Base-by-base conservation (phyloP, 2,113 vertebrate genomes). In the Megaptera novaeangliae region DNA sequence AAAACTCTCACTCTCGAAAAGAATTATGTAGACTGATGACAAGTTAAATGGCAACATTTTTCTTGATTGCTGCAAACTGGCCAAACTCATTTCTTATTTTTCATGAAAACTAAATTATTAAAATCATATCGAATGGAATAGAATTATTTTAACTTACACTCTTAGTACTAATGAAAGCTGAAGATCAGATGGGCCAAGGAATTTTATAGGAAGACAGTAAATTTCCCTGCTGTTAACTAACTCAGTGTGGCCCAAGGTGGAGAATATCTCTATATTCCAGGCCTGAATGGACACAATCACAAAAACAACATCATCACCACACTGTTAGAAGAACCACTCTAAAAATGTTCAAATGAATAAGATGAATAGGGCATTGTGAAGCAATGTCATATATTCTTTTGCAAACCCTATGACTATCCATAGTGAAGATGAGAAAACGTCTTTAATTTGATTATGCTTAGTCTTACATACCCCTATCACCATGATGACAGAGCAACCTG, bases 31-130 rank as follows among this genome's bases (percentile, higher is more conserved):
- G 52, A 85, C 44, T 81, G 59, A 96, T 77, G 34, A 29, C 3
- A 85, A 91, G 39, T 83, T 96, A 91, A 97, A 83, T 64, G 34
- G 25, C 71, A 91, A 81, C 57, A 94, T 91, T 86, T 88, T 75
- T 95, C 59, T 95, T 95, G 27, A 94, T 72, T 93, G 72, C 46
- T 83, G 55, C 78, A 89, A 94, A 95, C 66, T 92, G 46, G 97
- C 72, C 31, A 75, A 86, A 15, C 11, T 94, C 59, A 88, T 63
- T 93, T 95, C 55, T 52, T 82, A 91, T 71, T 86, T 86, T 82
- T 69, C 49, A 94, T 87, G 44, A 96, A 95, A 96, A 89, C 31
- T 69, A 93, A 93, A 94, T 93, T 91, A 49, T n/a, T 91, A 88
- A 93, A 88, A 52, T 88, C 52, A 94, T 80, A 27, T 59, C 84